These are phyloP conservation scores for Phacellophora camtschatica DNA, from an alignment of 30 jellyfish, hydroid and myxozoan genomes.

Conservation along the genomic window DNA sequence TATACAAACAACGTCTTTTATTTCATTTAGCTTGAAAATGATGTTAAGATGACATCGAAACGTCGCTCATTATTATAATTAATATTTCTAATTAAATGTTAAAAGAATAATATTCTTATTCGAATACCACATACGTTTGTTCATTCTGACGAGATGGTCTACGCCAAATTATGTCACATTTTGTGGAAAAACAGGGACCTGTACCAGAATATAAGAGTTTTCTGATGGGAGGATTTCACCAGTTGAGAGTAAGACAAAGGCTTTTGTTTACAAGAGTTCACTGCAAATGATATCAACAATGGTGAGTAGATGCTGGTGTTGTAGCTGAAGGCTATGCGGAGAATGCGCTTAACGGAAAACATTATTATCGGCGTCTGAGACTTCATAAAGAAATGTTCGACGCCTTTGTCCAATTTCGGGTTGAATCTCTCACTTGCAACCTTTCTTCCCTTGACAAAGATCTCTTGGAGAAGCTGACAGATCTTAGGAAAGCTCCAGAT, in stretches of 20 bases:
- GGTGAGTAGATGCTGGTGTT: conserved; percentile 38
- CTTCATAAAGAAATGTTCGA: conserved; percentile 33
- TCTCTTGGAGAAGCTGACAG: neutral
- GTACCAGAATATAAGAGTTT: neutral
- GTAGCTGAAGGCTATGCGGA: conserved; percentile 36
- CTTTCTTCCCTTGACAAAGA: neutral
- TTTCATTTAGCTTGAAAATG: too few species aligned
- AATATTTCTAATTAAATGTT: too few species aligned
- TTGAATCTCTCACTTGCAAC: neutral
- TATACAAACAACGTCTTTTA: too few species aligned
- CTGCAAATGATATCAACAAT: conserved; percentile 15
- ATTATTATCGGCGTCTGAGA: conserved; percentile 33
- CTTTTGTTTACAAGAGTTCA: neutral
- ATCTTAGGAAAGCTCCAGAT: conserved; percentile 3
- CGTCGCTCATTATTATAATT: too few species aligned
- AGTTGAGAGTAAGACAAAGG: conserved; percentile 18
- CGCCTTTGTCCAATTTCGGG: conserved; percentile 18
- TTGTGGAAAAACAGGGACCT: conserved; percentile 27
- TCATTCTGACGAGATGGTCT: conserved; percentile 48
- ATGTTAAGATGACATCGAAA: too few species aligned
- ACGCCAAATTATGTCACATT: conserved; percentile 39
- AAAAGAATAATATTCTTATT: too few species aligned
- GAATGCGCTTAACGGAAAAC: conserved; percentile 11
- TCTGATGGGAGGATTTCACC: conserved; percentile 60
- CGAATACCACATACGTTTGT: conserved; percentile 12